These are phyloP conservation scores for Artemia franciscana DNA, from an alignment of 1,140 invertebrate genomes.

Conservation along the genomic window DNA sequence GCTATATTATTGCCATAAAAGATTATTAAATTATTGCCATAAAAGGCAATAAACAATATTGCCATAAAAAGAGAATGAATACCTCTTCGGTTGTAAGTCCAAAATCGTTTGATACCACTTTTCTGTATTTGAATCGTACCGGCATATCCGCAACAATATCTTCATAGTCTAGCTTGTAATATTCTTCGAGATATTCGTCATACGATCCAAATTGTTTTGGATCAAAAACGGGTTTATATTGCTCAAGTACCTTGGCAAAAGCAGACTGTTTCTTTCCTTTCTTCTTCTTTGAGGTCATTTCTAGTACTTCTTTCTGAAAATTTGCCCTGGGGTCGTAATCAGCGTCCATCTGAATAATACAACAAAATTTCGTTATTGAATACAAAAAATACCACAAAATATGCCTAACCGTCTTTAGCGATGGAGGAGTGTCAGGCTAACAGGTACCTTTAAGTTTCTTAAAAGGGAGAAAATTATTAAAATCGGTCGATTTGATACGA, in stretches of 20 bases:
- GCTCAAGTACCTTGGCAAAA: conserved; percentile 39
- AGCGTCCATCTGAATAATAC: conserved; percentile 50
- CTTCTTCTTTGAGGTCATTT: conserved; percentile 23
- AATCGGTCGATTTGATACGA: too few species aligned
- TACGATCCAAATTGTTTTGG: conserved; percentile 33
- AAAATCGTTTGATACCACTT: conserved; percentile 68
- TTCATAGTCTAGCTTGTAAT: conserved; percentile 81
- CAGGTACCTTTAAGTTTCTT: too few species aligned
- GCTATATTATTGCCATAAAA: too few species aligned
- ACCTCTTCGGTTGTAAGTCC: conserved; percentile 76
- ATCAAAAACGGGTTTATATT: conserved; percentile 56
- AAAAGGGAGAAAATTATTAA: too few species aligned
- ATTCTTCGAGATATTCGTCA: conserved; percentile 74
- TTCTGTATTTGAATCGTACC: conserved; percentile 77
- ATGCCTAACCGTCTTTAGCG: too few species aligned
- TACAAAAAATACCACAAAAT: too few species aligned
- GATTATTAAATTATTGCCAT: background rate
- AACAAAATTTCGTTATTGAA: too few species aligned
- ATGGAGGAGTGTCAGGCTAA: too few species aligned
- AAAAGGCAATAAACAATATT: conserved; percentile 5
- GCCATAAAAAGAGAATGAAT: conserved; percentile 13
- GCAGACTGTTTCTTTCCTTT: conserved; percentile 27
- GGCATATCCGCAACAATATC: conserved; percentile 75
- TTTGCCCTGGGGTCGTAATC: conserved; percentile 37
- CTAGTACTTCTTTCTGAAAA: conserved; percentile 30